A percentile compares a stretch with the other conserved stretches of the same genome.
phyloP scores from a whole-genome alignment of 23 tunicate species.

The Oikopleura dioica region DNA sequence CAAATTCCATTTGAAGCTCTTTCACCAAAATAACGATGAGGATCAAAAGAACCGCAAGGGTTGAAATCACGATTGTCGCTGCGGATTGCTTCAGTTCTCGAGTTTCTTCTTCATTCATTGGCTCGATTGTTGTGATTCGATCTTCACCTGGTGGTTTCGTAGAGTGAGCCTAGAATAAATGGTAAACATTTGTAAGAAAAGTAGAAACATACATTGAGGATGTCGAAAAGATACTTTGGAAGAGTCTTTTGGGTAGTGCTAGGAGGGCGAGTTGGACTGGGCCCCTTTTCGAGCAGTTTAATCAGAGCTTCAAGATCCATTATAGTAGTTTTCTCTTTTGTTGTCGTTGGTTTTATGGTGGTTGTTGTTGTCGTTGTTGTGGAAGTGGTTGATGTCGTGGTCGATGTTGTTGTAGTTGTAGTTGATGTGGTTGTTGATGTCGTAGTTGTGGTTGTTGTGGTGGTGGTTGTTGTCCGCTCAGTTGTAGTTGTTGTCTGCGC shows the following conservation, averaged over 20 bases:
- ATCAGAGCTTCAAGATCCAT: not conserved
- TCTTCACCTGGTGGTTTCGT: no score
- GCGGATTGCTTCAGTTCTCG: not conserved
- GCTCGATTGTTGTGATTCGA: no score
- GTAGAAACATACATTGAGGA: no score
- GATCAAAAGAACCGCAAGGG: not conserved
- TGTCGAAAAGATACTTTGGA: no score
- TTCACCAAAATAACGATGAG: not conserved
- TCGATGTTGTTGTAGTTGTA: not conserved
- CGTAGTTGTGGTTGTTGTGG: slow-evolving; percentile 4
- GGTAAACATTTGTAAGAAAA: no score
- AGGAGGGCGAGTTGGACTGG: no score
- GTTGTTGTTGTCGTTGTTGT: slow-evolving; percentile 11
- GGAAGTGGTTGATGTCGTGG: slow-evolving; percentile 2
- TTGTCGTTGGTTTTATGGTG: not conserved
- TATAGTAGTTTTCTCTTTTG: not conserved
- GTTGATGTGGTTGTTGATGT: not conserved
- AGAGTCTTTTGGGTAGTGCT: not conserved
- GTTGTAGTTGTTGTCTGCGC: not conserved
- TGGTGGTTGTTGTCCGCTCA: not conserved
- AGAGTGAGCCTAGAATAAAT: no score
- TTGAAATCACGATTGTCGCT: not conserved
- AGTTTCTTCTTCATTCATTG: no score
- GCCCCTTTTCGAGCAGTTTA: not conserved
- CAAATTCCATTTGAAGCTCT: no score